A percentile compares a stretch with the other conserved stretches of the same genome.
Conservation (phyloP, 2,797 vertebrate genomes). For the Cossypha caffra region DNA sequence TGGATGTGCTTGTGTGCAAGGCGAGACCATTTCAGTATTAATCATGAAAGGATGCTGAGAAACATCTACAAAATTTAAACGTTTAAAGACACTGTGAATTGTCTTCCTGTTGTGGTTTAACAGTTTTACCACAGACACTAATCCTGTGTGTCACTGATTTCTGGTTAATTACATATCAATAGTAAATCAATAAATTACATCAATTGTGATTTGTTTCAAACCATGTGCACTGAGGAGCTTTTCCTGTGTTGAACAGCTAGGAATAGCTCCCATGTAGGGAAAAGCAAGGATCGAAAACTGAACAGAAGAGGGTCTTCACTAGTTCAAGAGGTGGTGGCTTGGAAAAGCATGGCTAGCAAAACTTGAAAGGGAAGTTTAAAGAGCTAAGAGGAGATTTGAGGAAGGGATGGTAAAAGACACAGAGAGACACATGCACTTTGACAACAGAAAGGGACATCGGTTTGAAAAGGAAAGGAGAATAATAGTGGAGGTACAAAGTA, state of each 20-base stretch:
- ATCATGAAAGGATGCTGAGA: neutral
- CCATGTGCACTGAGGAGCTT: accelerated
- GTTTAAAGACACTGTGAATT: neutral
- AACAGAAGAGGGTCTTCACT: neutral
- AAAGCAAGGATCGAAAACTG: neutral
- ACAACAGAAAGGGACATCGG: neutral
- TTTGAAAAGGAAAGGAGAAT: neutral
- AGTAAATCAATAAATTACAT: neutral
- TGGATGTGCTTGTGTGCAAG: accelerated
- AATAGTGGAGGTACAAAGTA: neutral
- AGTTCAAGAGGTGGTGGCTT: neutral
- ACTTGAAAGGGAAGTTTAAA: neutral
- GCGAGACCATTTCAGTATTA: neutral
- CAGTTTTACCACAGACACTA: neutral
- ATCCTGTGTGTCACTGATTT: neutral
- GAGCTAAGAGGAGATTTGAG: neutral
- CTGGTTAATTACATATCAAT: neutral
- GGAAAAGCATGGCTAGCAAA: neutral
- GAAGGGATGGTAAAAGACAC: neutral
- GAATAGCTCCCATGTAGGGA: neutral
- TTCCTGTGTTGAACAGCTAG: neutral
- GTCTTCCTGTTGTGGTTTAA: neutral
- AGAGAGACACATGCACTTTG: neutral
- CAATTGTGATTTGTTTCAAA: neutral
- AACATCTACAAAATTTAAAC: neutral